Conservation (phyloP, 2,797 vertebrate species). For the Pangasius macronema region DNA sequence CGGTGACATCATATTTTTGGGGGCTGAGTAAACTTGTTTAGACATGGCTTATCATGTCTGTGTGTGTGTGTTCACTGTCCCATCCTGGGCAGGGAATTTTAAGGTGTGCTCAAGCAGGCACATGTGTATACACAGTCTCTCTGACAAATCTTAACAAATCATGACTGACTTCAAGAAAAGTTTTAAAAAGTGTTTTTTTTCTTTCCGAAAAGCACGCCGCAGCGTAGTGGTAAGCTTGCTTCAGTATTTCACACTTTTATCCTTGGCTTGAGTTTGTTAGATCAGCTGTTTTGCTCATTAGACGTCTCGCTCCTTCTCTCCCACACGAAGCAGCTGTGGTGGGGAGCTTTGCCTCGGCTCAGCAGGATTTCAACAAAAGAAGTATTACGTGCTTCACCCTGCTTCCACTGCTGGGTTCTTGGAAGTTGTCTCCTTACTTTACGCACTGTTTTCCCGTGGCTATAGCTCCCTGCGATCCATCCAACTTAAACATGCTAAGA, state of each 20-base stretch:
- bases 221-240: constrained; percentile 72
- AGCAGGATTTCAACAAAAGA: constrained; percentile 36
- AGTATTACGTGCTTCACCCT: constrained; percentile 16
- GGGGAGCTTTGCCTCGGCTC: constrained; percentile 23
- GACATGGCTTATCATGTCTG: constrained; percentile 73
- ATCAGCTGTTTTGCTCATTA: constrained; percentile 76
- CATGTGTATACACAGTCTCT: constrained; percentile 58
- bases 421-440: constrained; percentile 21
- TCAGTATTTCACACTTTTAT: constrained; percentile 39
- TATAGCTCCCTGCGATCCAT: constrained; percentile 20
- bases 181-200: constrained; percentile 77
- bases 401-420: constrained; percentile 34
- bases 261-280: constrained; percentile 62
- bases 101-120: constrained; percentile 70
- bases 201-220: constrained; percentile 74
- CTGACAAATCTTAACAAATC: constrained; percentile 49
- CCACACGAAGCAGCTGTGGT: constrained; percentile 46
- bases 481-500: constrained; percentile 33
- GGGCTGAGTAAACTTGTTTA: constrained; percentile 74
- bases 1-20: constrained; percentile 55
- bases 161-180: constrained; percentile 62
- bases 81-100: constrained; percentile 73
- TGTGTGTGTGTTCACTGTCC: constrained; percentile 31
- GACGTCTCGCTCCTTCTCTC: constrained; percentile 36
- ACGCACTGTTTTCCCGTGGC: neutral